A percentile compares a stretch with the other conserved stretches of the same genome.
Evolutionary conservation across 2,113 vertebrate genomes (phyloP).

Genomic region (Phoxinus phoxinus): DNA sequence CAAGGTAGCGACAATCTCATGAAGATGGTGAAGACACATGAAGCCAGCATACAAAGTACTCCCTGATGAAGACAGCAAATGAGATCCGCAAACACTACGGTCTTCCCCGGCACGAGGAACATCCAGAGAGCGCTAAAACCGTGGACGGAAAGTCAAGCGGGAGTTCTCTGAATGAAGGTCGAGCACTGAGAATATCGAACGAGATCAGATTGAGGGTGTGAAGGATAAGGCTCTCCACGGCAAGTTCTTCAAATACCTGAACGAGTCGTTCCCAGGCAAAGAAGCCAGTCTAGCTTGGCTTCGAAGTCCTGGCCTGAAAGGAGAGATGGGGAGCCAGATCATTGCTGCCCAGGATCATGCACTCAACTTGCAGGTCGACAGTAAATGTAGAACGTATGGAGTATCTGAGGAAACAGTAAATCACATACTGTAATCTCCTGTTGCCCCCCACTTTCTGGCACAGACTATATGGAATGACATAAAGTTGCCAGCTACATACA

Average conservation of each 20-base stretch:
- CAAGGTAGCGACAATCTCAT: neutral
- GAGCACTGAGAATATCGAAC: neutral
- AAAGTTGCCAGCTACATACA: neutral
- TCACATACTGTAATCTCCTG: neutral
- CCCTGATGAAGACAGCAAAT: neutral
- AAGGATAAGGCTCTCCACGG: neutral
- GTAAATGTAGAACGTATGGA: neutral
- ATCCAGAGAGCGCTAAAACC: neutral
- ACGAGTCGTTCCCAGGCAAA: neutral
- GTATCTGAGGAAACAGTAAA: neutral
- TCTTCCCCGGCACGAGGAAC: neutral
- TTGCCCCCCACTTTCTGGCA: neutral
- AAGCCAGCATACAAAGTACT: neutral
- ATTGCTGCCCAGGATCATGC: neutral
- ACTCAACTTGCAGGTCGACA: neutral
- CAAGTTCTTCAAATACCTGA: neutral
- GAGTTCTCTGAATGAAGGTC: neutral
- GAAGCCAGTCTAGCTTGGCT: neutral
- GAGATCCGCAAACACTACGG: neutral
- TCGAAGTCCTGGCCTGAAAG: neutral
- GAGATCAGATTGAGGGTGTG: neutral
- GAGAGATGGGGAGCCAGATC: neutral
- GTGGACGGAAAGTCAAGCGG: neutral
- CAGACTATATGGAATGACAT: neutral
- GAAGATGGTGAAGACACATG: neutral